These are phyloP conservation scores for Lamellibrachia satsuma DNA, from an alignment of 2,888 invertebrate species.

Conservation along the genomic window DNA sequence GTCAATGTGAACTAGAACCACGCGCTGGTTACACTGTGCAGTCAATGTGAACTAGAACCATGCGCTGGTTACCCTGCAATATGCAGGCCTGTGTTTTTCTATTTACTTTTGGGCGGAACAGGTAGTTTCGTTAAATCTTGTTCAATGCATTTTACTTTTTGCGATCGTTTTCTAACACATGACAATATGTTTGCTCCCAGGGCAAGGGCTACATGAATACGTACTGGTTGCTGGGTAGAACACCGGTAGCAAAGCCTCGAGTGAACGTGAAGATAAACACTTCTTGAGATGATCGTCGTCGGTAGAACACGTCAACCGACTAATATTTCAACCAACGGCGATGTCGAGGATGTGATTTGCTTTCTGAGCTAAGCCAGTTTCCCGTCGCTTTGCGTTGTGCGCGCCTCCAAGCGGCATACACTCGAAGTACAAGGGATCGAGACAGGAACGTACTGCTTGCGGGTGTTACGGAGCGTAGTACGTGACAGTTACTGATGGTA, in stretches of 20 bases:
- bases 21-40: too few relatives aligned
- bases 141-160: not conserved
- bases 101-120: too few relatives aligned
- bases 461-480: not conserved
- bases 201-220: constrained; percentile 17
- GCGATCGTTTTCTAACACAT: not conserved
- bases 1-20: too few relatives aligned
- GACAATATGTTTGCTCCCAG: not conserved
- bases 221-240: constrained; percentile 17
- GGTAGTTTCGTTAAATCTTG: not conserved
- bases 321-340: not conserved
- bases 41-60: too few relatives aligned
- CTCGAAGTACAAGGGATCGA: not conserved
- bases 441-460: not conserved
- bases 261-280: not conserved
- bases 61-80: too few relatives aligned
- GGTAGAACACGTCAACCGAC: not conserved
- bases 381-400: not conserved
- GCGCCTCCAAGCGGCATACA: not conserved
- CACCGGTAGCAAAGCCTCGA: not conserved
- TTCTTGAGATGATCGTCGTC: not conserved
- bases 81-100: too few relatives aligned
- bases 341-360: not conserved
- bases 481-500: not conserved
- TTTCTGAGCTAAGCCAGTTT: not conserved